Conservation (phyloP, 2,113 vertebrate genomes). For the Mormyrus lacerda region DNA sequence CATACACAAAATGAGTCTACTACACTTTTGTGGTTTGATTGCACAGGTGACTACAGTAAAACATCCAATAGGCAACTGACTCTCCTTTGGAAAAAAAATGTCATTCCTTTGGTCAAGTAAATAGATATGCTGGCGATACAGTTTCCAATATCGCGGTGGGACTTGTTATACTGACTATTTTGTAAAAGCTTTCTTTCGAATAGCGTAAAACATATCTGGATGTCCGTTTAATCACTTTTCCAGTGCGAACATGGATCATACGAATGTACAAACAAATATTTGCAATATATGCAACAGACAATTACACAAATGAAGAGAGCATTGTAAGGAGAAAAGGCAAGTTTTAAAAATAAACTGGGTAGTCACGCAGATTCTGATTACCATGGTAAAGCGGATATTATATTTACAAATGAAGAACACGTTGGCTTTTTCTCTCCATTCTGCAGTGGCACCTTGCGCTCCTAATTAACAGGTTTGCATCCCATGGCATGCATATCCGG, state of each 20-base stretch:
- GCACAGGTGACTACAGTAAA: background rate
- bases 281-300: background rate
- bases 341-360: background rate
- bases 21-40: background rate
- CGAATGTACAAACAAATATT: background rate
- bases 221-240: background rate
- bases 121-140: background rate
- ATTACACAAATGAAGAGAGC: background rate
- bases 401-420: background rate
- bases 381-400: background rate
- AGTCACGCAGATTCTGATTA: background rate
- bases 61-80: background rate
- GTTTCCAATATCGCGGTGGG: background rate
- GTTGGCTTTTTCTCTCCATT: background rate
- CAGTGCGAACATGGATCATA: background rate
- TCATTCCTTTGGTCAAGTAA: background rate
- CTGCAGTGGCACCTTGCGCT: conserved; percentile 10
- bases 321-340: background rate
- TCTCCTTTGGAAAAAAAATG: background rate
- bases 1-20: background rate
- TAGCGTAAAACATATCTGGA: background rate
- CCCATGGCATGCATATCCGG: conserved; percentile 29
- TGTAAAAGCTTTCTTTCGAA: background rate
- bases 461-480: conserved; percentile 30
- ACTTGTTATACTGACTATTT: background rate